phyloP scores from a whole-genome alignment of 2,113 vertebrate genomes.

The human region DNA sequence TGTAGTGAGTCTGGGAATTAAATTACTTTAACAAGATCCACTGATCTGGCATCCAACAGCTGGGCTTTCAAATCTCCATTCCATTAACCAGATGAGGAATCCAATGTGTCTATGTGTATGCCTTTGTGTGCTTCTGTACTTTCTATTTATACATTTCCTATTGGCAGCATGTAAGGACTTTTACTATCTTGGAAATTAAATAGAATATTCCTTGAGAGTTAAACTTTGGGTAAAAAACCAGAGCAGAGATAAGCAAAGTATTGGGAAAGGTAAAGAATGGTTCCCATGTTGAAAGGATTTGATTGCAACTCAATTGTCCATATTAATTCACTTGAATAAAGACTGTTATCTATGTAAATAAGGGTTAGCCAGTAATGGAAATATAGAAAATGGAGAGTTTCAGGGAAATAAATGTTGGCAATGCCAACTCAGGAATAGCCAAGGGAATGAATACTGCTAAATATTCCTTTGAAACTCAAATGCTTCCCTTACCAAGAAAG shows the following conservation, averaged over 20 bases:
- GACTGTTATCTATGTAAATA: background rate
- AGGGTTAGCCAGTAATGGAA: background rate
- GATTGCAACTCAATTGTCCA: background rate
- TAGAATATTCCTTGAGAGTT: background rate
- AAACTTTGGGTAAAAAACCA: background rate
- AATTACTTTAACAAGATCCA: constrained; percentile 45
- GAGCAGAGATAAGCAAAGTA: background rate
- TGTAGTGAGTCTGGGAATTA: constrained; percentile 16
- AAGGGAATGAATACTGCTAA: background rate
- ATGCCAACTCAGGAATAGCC: background rate
- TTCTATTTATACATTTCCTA: background rate
- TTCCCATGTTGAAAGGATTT: background rate
- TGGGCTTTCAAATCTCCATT: background rate
- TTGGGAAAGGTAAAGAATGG: background rate
- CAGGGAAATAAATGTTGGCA: background rate
- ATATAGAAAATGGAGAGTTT: background rate
- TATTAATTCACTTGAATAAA: constrained; percentile 22
- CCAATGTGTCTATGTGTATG: background rate
- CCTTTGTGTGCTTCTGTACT: background rate
- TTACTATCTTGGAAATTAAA: constrained; percentile 15
- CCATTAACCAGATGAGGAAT: background rate
- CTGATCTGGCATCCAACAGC: background rate
- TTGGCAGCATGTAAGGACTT: background rate
- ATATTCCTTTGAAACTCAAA: background rate
- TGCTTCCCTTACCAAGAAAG: background rate